These are phyloP conservation scores for Leucosticte australis DNA, from an alignment of 2,113 vertebrate species.

Conservation along the genomic window DNA sequence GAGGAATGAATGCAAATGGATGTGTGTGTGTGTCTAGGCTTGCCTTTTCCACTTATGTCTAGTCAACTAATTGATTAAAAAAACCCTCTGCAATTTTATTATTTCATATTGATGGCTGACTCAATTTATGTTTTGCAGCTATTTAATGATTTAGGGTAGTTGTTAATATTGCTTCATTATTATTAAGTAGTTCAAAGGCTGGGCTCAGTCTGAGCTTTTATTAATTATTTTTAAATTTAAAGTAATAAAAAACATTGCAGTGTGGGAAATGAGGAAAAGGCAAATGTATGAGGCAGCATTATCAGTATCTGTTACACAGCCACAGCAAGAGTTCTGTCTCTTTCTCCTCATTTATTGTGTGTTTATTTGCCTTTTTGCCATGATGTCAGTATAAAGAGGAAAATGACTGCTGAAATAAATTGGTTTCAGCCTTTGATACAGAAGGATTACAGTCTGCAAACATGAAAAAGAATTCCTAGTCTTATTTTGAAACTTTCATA, in stretches of 20 bases:
- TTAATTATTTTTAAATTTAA: neutral
- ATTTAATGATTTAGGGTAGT: neutral
- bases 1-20: neutral
- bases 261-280: neutral
- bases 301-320: neutral
- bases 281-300: neutral
- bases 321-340: neutral
- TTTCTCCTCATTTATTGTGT: neutral
- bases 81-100: neutral
- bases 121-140: neutral
- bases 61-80: neutral
- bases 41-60: neutral
- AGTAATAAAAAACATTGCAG: neutral
- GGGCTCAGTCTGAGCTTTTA: neutral
- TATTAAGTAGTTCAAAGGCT: neutral
- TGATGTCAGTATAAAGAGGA: neutral
- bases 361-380: constrained; percentile 15
- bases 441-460: neutral
- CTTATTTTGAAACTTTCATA: neutral
- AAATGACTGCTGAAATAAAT: neutral
- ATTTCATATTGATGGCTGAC: neutral
- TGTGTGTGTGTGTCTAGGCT: neutral
- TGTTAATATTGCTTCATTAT: neutral
- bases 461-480: neutral
- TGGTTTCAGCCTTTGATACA: neutral